Conservation (phyloP, 2,113 vertebrate genomes). For the Aegithalos caudatus region DNA sequence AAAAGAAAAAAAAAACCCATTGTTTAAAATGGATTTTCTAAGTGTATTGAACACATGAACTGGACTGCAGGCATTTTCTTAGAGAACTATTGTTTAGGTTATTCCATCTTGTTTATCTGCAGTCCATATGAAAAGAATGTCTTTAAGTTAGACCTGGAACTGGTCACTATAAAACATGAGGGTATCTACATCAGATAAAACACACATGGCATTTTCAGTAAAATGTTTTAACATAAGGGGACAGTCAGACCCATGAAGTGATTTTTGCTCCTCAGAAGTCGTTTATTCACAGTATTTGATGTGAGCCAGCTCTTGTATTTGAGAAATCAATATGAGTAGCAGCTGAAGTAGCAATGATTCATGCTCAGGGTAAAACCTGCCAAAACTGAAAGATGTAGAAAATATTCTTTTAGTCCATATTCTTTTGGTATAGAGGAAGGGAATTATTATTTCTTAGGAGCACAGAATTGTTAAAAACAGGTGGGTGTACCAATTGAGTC, state of each 20-base stretch:
- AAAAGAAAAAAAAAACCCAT: background rate
- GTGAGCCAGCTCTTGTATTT: background rate
- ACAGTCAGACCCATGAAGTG: background rate
- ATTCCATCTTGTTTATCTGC: background rate
- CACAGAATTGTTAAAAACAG: background rate
- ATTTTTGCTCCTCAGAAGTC: background rate
- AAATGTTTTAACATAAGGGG: background rate
- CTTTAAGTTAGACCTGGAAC: background rate
- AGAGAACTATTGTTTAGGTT: background rate
- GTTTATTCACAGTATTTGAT: background rate
- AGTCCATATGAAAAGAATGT: background rate
- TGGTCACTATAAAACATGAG: background rate
- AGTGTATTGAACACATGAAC: background rate
- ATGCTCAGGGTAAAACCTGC: background rate
- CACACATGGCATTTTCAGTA: background rate
- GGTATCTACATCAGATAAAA: background rate
- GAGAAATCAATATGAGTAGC: background rate
- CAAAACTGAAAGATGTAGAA: background rate
- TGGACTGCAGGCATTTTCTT: background rate
- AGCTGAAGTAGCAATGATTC: background rate
- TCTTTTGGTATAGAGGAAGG: background rate
- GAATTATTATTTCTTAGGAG: background rate
- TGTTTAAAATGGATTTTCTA: slow-evolving; percentile 15
- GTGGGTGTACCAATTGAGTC: background rate
- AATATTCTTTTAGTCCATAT: background rate